Evolutionary conservation across 1,140 invertebrate genomes (phyloP), one percentile per base, ranked within the genome.

Genomic region (Diprion similis): DNA sequence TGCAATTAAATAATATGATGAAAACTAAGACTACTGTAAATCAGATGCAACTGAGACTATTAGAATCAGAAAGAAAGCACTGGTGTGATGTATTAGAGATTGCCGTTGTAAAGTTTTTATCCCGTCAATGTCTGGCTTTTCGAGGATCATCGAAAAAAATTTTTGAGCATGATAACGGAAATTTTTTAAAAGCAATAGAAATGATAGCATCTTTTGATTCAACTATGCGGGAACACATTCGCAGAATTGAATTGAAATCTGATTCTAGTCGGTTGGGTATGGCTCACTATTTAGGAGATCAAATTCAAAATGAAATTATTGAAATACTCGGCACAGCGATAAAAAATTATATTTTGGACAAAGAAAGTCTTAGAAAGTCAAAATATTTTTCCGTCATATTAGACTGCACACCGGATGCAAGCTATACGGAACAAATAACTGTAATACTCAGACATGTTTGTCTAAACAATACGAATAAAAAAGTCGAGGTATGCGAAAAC

Each of bases 271-370:
- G n/a, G n/a, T n/a, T n/a, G 24, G 70, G 64, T 70, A 73, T 70
- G 67, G 72, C 68, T 18, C 59, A 70, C 51, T 73, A 76, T 70
- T 46, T 76, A n/a, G 51, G 72, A 8, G 70, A 77, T 67, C 64
- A 46, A 64, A 78, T 76, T 72, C 73, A 78, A 73, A 78, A 75
- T 68, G 75, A 75, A 72, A 70, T 78, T 65, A 76, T 78, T 46
- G 51, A 24, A 73, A n/a, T 70, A 46, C 37, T 76, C 17, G 70
- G 17, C 51, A 51, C 70, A 45, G 68, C 73, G 66, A 47, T 78
- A 46, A 19, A 47, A 71, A 59, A 46, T n/a, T 17, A 24, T 48
- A 74, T 76, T 70, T 68, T 75, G 11, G 10, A 19, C 17, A 24
- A 59, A 64, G n/a, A n/a, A n/a, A n/a, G n/a, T n/a, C 65, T 67